Evolutionary conservation across 2,888 invertebrate genomes (phyloP).

Genomic region (Acronicta alni): DNA sequence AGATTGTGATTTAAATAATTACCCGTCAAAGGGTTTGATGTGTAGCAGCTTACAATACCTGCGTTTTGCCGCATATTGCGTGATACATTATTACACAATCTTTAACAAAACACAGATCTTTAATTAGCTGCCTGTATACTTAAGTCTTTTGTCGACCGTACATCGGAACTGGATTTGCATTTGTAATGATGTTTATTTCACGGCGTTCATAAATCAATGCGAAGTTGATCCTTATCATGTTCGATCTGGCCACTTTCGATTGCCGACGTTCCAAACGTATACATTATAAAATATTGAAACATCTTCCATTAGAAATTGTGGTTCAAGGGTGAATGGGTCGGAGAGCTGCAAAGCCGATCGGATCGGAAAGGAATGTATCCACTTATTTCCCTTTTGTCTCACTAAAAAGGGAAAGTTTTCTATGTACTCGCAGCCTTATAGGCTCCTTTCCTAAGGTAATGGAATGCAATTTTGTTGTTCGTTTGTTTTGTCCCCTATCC

Average conservation of each 20-base stretch:
- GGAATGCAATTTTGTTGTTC: conserved; percentile 47
- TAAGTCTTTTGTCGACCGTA: too few relatives aligned
- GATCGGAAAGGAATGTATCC: conserved; percentile 49
- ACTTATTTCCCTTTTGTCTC: conserved; percentile 52
- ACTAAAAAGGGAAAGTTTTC: conserved; percentile 58
- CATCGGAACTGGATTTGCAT: conserved; percentile 43
- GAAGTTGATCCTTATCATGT: conserved; percentile 43
- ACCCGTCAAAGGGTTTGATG: too few relatives aligned
- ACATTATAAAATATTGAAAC: conserved; percentile 56
- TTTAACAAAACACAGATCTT: too few relatives aligned
- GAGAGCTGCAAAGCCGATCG: conserved; percentile 33
- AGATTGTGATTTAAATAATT: too few relatives aligned
- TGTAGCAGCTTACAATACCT: too few relatives aligned
- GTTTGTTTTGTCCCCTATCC: conserved; percentile 33
- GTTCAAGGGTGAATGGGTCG: conserved; percentile 68
- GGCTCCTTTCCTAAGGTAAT: neutral
- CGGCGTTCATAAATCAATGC: conserved; percentile 49
- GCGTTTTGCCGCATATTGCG: too few relatives aligned
- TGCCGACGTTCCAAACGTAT: conserved; percentile 40
- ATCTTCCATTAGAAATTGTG: conserved; percentile 67
- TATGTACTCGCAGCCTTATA: neutral
- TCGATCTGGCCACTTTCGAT: conserved; percentile 54
- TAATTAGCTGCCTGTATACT: too few relatives aligned
- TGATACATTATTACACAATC: too few relatives aligned
- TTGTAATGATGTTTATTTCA: conserved; percentile 38